Evolutionary conservation across 2,113 vertebrate species (phyloP), one percentile per base, ranked within the genome.

Genomic region (Elaphurus davidianus): DNA sequence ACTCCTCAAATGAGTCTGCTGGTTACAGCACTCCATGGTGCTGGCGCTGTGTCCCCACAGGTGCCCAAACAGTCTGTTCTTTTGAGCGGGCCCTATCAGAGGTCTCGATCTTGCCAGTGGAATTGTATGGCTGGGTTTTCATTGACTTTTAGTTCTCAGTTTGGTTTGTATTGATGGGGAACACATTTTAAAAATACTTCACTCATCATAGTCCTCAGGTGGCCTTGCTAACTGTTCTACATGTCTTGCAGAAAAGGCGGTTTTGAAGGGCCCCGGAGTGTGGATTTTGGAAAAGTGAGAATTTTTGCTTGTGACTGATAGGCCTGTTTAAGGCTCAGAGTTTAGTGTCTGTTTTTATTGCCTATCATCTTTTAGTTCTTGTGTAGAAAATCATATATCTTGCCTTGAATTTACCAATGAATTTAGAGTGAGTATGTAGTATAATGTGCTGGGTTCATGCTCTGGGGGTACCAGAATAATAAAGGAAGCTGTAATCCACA

Each of bases 61-160:
- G 94, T 98, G 97, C 97, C 94, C 94, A 98, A 98, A 97, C 95
- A 98, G 96, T 96, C 93, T 94, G 40, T 84, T 98, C 81, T 97
- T 96, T 93, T 50, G 92, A 55, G 57, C 84, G 25, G 54, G 67
- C 25, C 0, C 0, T 97, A 94, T 98, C 98, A 92, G 36, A 82
- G 84, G 30, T 95, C 98, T 83, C 67, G 45, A 83, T 96, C 96
- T 98, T 57, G 7, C 40, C 55, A 85, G 45, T 47, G 79, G 36
- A 98, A 95, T 25, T 96, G 28, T 16, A 21, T 33, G 30, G 6
- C 85, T 47, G 82, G 90, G 19, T 6, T 90, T 90, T 85, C 92
- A 86, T 45, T 47, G 87, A 85, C 47, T 94, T 98, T 90, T 81
- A 14, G 55, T 97, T 98, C 71, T 97, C 57, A 43, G 27, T 83